These are phyloP conservation scores for Clinocottus analis DNA, from an alignment of 2,113 vertebrate species.

Conservation along the genomic window DNA sequence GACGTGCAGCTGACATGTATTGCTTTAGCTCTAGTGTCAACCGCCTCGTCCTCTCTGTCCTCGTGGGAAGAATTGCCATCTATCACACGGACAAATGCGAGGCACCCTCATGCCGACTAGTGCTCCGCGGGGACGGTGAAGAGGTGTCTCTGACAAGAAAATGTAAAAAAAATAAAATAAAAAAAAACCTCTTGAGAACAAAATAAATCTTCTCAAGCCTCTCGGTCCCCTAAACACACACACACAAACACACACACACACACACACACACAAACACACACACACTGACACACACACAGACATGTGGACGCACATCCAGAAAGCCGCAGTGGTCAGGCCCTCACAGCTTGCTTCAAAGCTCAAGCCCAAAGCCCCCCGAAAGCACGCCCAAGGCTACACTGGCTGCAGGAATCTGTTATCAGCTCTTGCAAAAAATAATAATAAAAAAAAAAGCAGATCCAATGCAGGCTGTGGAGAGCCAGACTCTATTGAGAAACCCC, in stretches of 20 bases:
- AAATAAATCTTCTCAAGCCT: not conserved
- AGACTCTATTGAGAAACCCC: not conserved
- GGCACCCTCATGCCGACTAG: not conserved
- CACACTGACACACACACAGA: too few relatives aligned
- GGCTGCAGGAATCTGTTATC: constrained; percentile 49
- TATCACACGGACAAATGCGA: constrained; percentile 9
- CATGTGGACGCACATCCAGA: not conserved
- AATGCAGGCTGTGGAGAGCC: not conserved
- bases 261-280: not conserved
- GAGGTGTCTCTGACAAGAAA: not conserved
- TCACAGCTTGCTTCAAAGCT: constrained; percentile 65
- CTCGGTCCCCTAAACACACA: constrained; percentile 2
- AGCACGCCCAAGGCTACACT: constrained; percentile 60
- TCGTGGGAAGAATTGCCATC: not conserved
- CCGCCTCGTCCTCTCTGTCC: not conserved
- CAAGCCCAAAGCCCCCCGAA: constrained; percentile 51
- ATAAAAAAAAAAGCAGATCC: constrained; percentile 4
- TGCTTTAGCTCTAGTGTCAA: not conserved
- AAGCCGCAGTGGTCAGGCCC: constrained; percentile 41
- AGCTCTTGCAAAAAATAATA: constrained; percentile 16
- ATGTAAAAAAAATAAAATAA: not conserved
- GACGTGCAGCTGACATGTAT: not conserved
- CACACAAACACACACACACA: constrained; percentile 2
- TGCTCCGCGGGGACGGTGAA: not conserved
- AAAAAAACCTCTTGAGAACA: not conserved